Evolutionary conservation across 2,888 invertebrate genomes (phyloP).

Genomic region (Drepanosiphum platanoidis): DNA sequence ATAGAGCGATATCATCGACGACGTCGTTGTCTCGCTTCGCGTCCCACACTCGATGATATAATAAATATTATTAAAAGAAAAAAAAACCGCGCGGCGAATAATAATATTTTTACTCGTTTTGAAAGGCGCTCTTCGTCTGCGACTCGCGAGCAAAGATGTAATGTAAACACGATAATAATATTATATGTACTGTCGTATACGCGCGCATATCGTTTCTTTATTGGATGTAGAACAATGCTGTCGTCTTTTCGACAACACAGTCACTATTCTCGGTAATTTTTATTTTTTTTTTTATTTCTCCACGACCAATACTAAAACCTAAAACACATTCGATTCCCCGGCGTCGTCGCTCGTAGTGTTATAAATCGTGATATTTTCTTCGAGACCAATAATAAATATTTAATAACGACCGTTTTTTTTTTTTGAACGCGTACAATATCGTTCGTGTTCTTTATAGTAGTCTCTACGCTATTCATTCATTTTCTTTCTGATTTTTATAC

Average conservation of each 20-base stretch:
- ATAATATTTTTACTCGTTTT: background rate
- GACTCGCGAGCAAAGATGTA: background rate
- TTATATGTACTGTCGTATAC: background rate
- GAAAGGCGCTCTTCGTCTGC: background rate
- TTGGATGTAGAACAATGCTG: constrained; percentile 20
- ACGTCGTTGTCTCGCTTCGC: background rate
- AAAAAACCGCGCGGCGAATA: background rate
- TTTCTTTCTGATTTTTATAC: background rate
- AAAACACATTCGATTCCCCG: constrained; percentile 1
- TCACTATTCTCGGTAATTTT: constrained; percentile 21
- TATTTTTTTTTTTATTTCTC: constrained; percentile 1
- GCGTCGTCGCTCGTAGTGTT: background rate
- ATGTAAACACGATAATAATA: background rate
- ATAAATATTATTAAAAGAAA: background rate
- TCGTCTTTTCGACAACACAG: constrained; percentile 36
- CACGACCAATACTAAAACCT: constrained; percentile 23
- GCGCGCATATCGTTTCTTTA: constrained; percentile 2
- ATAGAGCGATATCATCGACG: background rate
- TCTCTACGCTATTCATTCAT: background rate
- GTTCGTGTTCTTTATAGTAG: background rate
- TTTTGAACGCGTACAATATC: background rate
- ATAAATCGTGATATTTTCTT: background rate
- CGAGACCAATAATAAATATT: background rate
- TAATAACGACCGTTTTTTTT: too few relatives aligned
- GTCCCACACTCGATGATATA: background rate